Conservation (phyloP, 1,140 invertebrate genomes). For the Adoxophyes honmai region DNA sequence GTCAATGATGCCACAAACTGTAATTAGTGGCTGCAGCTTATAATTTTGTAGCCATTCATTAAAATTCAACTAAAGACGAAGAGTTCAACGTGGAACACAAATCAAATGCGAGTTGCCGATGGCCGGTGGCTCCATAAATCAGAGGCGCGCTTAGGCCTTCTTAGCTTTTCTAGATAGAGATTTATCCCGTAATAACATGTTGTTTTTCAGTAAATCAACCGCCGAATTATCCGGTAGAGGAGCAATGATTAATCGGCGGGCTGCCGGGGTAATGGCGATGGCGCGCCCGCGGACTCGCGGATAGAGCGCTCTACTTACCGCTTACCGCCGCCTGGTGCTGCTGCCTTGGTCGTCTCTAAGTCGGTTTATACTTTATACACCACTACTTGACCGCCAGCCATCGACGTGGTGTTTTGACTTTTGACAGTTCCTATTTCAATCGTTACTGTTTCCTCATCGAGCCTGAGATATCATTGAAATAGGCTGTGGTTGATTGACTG, state of each 20-base stretch:
- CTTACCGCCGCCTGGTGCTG: background rate
- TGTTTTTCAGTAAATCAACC: slow-evolving; percentile 75
- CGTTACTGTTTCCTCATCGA: too few species aligned
- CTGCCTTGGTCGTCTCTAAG: too few species aligned
- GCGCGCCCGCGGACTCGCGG: background rate
- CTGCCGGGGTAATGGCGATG: slow-evolving; percentile 58
- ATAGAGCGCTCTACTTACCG: slow-evolving; percentile 5
- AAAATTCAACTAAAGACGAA: slow-evolving; percentile 73
- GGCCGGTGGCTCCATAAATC: slow-evolving; percentile 64
- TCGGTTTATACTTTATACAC: too few species aligned
- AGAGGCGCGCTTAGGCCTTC: slow-evolving; percentile 68
- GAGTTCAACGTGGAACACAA: slow-evolving; percentile 60
- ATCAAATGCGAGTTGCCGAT: slow-evolving; percentile 64
- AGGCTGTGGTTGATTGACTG: too few species aligned
- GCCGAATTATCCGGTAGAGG: slow-evolving; percentile 75
- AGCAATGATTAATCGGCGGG: slow-evolving; percentile 67
- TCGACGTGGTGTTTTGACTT: too few species aligned
- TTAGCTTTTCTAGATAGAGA: slow-evolving; percentile 77
- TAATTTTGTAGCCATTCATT: slow-evolving; percentile 70
- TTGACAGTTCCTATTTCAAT: too few species aligned
- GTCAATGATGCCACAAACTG: slow-evolving; percentile 51
- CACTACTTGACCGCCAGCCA: too few species aligned
- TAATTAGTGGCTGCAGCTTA: slow-evolving; percentile 61
- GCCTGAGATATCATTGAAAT: too few species aligned
- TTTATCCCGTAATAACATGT: slow-evolving; percentile 76